phyloP scores from a whole-genome alignment of 2,113 vertebrate species.

The Atrichornis clamosus region DNA sequence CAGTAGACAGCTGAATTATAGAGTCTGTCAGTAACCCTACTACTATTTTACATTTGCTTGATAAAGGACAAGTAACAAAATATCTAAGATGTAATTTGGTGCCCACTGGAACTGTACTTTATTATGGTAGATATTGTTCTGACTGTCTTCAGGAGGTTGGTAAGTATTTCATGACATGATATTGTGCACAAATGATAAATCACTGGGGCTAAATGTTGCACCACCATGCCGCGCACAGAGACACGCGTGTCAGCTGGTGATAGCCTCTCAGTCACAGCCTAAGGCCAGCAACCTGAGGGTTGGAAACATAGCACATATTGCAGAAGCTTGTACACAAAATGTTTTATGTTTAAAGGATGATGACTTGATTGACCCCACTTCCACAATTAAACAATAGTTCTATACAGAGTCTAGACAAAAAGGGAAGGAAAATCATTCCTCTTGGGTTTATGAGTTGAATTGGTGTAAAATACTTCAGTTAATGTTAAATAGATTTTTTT shows the following conservation, averaged over 20 bases:
- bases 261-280: background rate
- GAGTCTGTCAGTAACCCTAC: conserved; percentile 65
- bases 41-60: conserved; percentile 68
- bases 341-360: background rate
- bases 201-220: background rate
- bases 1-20: conserved; percentile 73
- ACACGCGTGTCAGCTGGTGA: fast-evolving
- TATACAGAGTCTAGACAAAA: background rate
- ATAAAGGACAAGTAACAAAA: conserved; percentile 70
- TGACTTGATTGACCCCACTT: background rate
- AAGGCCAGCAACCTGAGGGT: background rate
- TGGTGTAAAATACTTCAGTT: background rate
- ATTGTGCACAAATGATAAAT: background rate
- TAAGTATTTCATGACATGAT: conserved; percentile 10
- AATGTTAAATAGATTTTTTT: background rate
- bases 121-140: conserved; percentile 11
- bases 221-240: background rate
- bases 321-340: background rate
- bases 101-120: conserved; percentile 16
- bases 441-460: background rate
- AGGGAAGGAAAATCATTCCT: background rate
- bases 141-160: conserved; percentile 31
- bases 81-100: conserved; percentile 67
- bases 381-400: background rate
- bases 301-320: background rate